These are phyloP conservation scores for Drosophila koepferae DNA, from an alignment of 2,888 invertebrate genomes.

Conservation along the genomic window DNA sequence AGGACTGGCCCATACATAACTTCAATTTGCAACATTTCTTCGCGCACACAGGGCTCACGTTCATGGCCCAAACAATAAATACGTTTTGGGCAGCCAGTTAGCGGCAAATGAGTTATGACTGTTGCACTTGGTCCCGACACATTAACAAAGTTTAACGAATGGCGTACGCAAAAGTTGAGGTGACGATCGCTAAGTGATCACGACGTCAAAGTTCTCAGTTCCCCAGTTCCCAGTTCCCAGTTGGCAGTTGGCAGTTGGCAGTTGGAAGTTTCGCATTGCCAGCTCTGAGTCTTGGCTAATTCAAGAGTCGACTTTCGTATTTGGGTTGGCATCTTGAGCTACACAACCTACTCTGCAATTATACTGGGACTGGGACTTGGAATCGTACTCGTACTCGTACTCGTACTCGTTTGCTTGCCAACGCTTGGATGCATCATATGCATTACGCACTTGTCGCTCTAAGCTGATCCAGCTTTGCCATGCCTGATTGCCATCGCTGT, in stretches of 20 bases:
- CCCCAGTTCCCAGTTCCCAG: neutral
- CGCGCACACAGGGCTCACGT: slow-evolving; percentile 57
- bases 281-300: slow-evolving; percentile 18
- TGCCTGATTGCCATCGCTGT: slow-evolving; percentile 74
- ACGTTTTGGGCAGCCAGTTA: slow-evolving; percentile 71
- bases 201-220: slow-evolving; percentile 38
- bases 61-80: slow-evolving; percentile 75
- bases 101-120: slow-evolving; percentile 75
- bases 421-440: slow-evolving; percentile 46
- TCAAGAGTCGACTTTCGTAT: slow-evolving; percentile 37
- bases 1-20: slow-evolving; percentile 37
- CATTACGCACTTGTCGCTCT: slow-evolving; percentile 81
- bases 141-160: slow-evolving; percentile 76
- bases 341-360: slow-evolving; percentile 41
- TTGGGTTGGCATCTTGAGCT: slow-evolving; percentile 67
- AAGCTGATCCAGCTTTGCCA: slow-evolving; percentile 81
- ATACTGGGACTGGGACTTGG: slow-evolving; percentile 11
- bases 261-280: neutral
- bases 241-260: neutral
- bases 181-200: slow-evolving; percentile 68
- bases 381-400: slow-evolving; percentile 30
- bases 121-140: slow-evolving; percentile 76
- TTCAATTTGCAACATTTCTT: slow-evolving; percentile 65
- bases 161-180: slow-evolving; percentile 45
- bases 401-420: slow-evolving; percentile 43